Percentiles rank a stretch among this genome's conserved stretches.
phyloP scores from a whole-genome alignment of 37 sponge, comb jelly and placozoan genomes.

The Eunapius fragilis region DNA sequence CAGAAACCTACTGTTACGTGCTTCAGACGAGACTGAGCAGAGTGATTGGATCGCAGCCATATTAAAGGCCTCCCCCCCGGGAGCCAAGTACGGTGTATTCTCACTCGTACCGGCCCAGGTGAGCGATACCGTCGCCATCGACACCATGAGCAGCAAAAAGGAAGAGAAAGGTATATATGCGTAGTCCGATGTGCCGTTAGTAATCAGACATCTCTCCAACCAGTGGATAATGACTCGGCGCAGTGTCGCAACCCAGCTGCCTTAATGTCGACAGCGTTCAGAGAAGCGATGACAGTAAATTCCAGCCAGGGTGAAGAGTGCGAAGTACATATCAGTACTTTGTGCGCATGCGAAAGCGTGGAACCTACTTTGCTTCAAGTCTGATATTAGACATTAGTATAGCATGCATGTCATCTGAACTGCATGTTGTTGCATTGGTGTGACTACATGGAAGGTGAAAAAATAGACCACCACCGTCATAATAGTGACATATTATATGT shows the following conservation, averaged over 20 bases:
- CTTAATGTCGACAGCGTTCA: background rate
- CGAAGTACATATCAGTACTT: too few relatives aligned
- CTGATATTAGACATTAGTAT: too few relatives aligned
- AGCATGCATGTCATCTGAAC: too few relatives aligned
- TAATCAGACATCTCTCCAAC: background rate
- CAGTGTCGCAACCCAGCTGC: background rate
- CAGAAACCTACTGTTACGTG: background rate
- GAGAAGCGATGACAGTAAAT: background rate
- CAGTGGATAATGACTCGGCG: background rate
- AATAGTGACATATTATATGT: too few relatives aligned
- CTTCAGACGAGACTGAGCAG: background rate
- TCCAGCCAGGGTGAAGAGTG: too few relatives aligned
- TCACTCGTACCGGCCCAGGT: background rate
- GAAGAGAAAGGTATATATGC: background rate
- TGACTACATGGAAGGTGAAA: too few relatives aligned
- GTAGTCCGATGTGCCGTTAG: background rate
- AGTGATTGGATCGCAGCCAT: background rate
- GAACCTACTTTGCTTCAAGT: too few relatives aligned
- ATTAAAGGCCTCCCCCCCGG: background rate
- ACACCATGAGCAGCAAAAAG: background rate
- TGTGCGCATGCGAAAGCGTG: too few relatives aligned
- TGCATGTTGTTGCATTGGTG: too few relatives aligned
- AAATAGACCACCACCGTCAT: too few relatives aligned
- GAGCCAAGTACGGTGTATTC: background rate
- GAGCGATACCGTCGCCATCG: background rate